A percentile compares a stretch with the other conserved stretches of the same genome.
phyloP scores from a whole-genome alignment of 2,113 vertebrate genomes.

The Aix galericulata region DNA sequence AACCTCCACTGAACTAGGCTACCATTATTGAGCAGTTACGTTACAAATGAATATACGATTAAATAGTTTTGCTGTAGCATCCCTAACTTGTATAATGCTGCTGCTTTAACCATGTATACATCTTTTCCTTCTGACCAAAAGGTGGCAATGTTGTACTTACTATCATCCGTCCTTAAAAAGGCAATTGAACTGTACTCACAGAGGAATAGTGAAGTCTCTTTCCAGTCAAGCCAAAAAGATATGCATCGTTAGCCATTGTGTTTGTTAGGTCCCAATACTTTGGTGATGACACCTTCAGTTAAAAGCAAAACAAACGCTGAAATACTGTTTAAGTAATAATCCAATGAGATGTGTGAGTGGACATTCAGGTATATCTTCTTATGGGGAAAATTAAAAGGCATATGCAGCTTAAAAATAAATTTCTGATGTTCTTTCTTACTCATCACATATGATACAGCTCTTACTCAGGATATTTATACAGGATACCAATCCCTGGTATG shows the following conservation, averaged over 20 bases:
- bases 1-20: not conserved
- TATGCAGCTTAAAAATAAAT: not conserved
- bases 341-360: not conserved
- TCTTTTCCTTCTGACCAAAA: constrained; percentile 47
- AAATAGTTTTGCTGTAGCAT: not conserved
- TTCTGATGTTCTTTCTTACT: not conserved
- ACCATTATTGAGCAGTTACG: not conserved
- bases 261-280: constrained; percentile 33
- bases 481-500: not conserved
- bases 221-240: constrained; percentile 38
- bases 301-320: constrained; percentile 55
- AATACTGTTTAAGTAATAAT: constrained; percentile 23
- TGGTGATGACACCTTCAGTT: constrained; percentile 37
- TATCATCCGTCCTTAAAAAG: not conserved
- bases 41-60: not conserved
- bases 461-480: not conserved
- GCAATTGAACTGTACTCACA: not conserved
- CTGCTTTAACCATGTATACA: not conserved
- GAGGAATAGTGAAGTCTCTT: not conserved
- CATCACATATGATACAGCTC: not conserved
- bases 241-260: constrained; percentile 59
- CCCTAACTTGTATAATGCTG: not conserved
- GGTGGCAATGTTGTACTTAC: constrained; percentile 78
- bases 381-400: not conserved
- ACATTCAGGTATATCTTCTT: not conserved